These are phyloP conservation scores for Pocillopora verrucosa DNA, from an alignment of 64 coral and sea anemone genomes.

Conservation along the genomic window DNA sequence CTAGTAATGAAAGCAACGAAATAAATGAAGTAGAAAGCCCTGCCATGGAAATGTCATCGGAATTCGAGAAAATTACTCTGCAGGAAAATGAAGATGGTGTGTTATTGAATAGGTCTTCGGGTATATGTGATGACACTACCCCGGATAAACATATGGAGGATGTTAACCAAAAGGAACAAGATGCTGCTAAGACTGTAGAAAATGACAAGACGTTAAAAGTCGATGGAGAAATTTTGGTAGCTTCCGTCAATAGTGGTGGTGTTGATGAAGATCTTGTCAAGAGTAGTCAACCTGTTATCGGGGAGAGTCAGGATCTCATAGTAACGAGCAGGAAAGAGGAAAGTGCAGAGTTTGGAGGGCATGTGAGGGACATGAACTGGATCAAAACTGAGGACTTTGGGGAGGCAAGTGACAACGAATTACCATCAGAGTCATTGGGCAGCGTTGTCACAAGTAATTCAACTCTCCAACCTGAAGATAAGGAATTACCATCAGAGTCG, in stretches of 20 bases:
- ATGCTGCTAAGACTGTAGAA: background rate
- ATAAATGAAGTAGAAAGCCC: slow-evolving; percentile 44
- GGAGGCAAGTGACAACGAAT: background rate
- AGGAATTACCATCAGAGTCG: background rate
- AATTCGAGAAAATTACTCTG: slow-evolving; percentile 54
- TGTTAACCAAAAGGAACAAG: background rate
- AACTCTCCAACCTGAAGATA: background rate
- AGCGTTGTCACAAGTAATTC: background rate
- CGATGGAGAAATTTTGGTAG: background rate
- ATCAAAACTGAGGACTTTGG: background rate
- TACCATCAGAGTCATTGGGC: background rate
- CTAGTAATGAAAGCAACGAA: background rate
- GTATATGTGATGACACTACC: background rate
- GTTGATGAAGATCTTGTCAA: background rate
- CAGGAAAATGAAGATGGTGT: background rate
- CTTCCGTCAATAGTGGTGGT: background rate
- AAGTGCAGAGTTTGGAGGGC: background rate
- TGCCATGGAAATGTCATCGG: slow-evolving; percentile 53
- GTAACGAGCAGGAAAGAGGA: background rate
- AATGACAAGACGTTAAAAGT: background rate
- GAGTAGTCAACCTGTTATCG: background rate
- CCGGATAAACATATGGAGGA: background rate
- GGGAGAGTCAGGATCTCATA: background rate
- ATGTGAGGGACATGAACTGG: background rate
- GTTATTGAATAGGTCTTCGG: slow-evolving; percentile 25